Conservation (phyloP, 2,113 vertebrate genomes). For the Zosterops lateralis region DNA sequence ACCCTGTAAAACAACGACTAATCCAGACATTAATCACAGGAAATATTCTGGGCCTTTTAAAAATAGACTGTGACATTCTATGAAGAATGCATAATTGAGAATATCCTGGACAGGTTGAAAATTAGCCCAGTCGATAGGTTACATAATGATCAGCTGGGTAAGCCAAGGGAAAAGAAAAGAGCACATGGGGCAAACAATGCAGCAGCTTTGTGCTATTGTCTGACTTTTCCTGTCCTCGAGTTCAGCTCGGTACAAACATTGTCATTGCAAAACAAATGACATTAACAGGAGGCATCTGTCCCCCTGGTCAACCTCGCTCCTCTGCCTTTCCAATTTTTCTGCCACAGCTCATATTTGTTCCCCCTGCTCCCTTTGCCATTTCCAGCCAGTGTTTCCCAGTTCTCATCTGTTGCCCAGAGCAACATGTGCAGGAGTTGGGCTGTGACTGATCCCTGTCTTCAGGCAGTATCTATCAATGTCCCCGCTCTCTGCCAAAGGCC, state of each 20-base stretch:
- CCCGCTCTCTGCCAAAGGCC: slow-evolving; percentile 31
- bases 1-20: slow-evolving; percentile 43
- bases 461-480: slow-evolving; percentile 32
- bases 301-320: neutral
- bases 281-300: slow-evolving; percentile 28
- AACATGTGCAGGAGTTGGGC: neutral
- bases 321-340: neutral
- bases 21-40: slow-evolving; percentile 67
- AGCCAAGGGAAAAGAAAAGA: slow-evolving; percentile 47
- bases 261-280: slow-evolving; percentile 21
- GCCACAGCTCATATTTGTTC: fast-evolving
- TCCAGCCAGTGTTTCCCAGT: neutral
- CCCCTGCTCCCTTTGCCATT: neutral
- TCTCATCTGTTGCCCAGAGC: slow-evolving; percentile 1
- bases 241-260: slow-evolving; percentile 46
- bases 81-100: slow-evolving; percentile 63
- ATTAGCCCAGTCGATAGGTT: slow-evolving; percentile 47
- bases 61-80: slow-evolving; percentile 52
- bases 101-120: slow-evolving; percentile 68
- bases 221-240: slow-evolving; percentile 50
- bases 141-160: slow-evolving; percentile 53
- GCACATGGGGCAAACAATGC: slow-evolving; percentile 24
- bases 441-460: slow-evolving; percentile 45
- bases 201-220: slow-evolving; percentile 28
- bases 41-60: slow-evolving; percentile 54